Evolutionary conservation across 2,797 vertebrate genomes (phyloP), one percentile per base, ranked within the genome.

Genomic region (Phrynocephalus forsythii): DNA sequence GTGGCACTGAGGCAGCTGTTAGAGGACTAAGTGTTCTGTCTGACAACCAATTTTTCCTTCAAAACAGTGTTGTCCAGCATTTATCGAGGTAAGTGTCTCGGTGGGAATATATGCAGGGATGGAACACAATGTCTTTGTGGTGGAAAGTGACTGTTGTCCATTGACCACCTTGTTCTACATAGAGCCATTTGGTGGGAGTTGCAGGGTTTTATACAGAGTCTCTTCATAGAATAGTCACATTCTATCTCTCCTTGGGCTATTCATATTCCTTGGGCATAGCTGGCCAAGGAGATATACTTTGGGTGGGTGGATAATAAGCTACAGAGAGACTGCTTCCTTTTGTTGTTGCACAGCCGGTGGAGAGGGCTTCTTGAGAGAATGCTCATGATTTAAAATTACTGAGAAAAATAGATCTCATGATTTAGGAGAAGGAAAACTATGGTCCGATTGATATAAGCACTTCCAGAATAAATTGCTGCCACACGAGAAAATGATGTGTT

Each of bases 1-100:
- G 28, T 92, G 93, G 93, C 93, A 95, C 93, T 94, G 95, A 6
- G 92, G 94, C 93, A 94, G 88, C 86, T 90, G 0, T 81, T 77
- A 18, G 30, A 87, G 86, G 7, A 56, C 80, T 24, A 87, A 76
- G 8, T 22, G 50, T 69, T 68, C 20, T 77, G 88, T 73, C 82
- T 91, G 86, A 79, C 73, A 86, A 69, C 30, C 71, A 56, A 5
- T 30, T n/a, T 82, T 88, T 75, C 83, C 80, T 86, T 84, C 81
- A 18, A 48, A 33, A 66, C 78, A 66, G 6, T 48, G 30, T 33
- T 15, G 82, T 26, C 86, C 76, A 0, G 0, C 26, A 79, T 71
- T 82, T 89, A 85, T 80, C 81, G 69, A 73, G 60, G 0, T 50
- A 79, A 89, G 85, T 67, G 8, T 33, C 79, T 85, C 8, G 0